Evolutionary conservation across 2,888 invertebrate genomes (phyloP).

Genomic region (Pyralis farinalis): DNA sequence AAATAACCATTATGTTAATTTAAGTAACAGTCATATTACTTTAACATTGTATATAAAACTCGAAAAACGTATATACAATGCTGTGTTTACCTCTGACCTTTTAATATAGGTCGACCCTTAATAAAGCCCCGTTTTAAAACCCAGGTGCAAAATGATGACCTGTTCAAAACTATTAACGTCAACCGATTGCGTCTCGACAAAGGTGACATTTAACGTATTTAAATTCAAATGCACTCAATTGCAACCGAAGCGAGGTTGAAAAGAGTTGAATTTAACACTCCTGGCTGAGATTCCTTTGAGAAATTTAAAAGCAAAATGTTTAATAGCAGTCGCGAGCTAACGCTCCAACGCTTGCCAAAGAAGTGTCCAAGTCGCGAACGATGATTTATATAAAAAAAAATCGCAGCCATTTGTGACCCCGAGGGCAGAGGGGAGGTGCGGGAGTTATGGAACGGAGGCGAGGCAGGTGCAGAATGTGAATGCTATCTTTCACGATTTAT

Average conservation of each 20-base stretch:
- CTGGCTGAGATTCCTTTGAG: not conserved
- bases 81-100: too few species aligned
- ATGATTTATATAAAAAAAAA: constrained; percentile 1
- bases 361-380: not conserved
- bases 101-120: too few species aligned
- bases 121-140: too few species aligned
- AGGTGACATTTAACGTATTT: constrained; percentile 9
- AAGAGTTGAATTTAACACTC: constrained; percentile 8
- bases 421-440: not conserved
- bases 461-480: not conserved
- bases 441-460: not conserved
- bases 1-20: too few species aligned
- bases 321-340: not conserved
- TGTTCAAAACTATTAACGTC: not conserved
- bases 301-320: constrained; percentile 6
- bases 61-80: too few species aligned
- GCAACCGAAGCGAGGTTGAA: constrained; percentile 6
- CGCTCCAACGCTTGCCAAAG: constrained; percentile 1
- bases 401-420: not conserved
- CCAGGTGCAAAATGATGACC: too few species aligned
- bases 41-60: too few species aligned
- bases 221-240: constrained; percentile 5
- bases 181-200: not conserved
- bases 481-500: not conserved
- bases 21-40: too few species aligned